Conservation (phyloP, 2,888 invertebrate species). For the Galerucella nymphaeae region DNA sequence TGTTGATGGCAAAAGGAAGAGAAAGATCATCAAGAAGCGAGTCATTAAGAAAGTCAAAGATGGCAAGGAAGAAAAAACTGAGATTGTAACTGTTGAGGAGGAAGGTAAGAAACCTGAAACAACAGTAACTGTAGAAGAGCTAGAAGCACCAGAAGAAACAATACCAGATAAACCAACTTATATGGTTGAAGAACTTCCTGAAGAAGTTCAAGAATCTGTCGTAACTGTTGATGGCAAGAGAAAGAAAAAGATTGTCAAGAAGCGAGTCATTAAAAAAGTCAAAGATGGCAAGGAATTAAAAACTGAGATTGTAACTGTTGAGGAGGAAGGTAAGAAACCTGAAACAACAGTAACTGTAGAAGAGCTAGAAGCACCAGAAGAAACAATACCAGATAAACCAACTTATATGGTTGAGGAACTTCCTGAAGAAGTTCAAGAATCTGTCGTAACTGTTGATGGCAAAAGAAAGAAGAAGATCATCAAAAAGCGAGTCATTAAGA, state of each 20-base stretch:
- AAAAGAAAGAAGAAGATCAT: conserved; percentile 51
- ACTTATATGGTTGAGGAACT: conserved; percentile 42
- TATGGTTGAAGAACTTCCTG: conserved; percentile 49
- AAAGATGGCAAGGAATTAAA: conserved; percentile 53
- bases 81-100: conserved; percentile 52
- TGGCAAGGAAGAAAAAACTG: conserved; percentile 54
- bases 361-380: conserved; percentile 55
- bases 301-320: conserved; percentile 55
- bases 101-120: conserved; percentile 62
- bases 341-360: conserved; percentile 61
- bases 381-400: conserved; percentile 18
- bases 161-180: conserved; percentile 10
- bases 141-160: conserved; percentile 39
- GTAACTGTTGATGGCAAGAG: conserved; percentile 58
- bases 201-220: conserved; percentile 44
- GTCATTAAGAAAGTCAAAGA: conserved; percentile 58
- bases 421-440: conserved; percentile 49
- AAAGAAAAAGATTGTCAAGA: conserved; percentile 54
- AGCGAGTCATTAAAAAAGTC: conserved; percentile 50
- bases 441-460: conserved; percentile 35
- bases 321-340: conserved; percentile 60
- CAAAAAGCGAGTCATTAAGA: conserved; percentile 60
- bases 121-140: conserved; percentile 54
- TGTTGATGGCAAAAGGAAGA: conserved; percentile 50
- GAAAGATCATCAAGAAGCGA: conserved; percentile 56